These are phyloP conservation scores for Callinectes sapidus DNA, from an alignment of 2,888 invertebrate genomes.

Conservation along the genomic window DNA sequence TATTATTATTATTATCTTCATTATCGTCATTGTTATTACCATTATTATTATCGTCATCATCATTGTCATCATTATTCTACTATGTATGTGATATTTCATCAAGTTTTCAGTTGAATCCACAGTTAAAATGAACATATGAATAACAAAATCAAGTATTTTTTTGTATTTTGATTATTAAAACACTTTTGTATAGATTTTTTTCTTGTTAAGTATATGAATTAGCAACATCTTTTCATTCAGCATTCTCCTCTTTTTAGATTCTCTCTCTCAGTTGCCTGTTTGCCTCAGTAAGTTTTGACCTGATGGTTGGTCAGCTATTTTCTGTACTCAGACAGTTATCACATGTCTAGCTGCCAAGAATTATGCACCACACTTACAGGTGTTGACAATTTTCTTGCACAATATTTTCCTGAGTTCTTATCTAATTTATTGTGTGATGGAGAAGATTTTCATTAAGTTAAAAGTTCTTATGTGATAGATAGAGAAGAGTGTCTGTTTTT, in stretches of 20 bases:
- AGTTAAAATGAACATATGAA: background rate
- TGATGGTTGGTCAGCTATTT: conserved; percentile 2
- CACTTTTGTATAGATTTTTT: background rate
- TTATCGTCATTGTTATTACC: background rate
- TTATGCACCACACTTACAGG: background rate
- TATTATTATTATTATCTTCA: too few relatives aligned
- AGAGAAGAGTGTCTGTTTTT: background rate
- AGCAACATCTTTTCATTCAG: background rate
- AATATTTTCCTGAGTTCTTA: background rate
- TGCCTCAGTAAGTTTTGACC: conserved; percentile 33
- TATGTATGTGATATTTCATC: background rate
- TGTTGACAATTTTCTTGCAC: background rate
- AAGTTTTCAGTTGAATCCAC: background rate
- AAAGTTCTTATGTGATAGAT: background rate
- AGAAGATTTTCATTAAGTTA: background rate
- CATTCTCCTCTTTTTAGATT: conserved; percentile 28
- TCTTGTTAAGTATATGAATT: background rate
- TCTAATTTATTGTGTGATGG: background rate
- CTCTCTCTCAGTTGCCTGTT: conserved; percentile 37
- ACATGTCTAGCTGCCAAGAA: conserved; percentile 7
- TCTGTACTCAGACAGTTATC: conserved; percentile 4
- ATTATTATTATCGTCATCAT: background rate
- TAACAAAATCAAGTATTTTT: background rate
- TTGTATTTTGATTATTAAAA: background rate
- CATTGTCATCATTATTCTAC: background rate